These are phyloP conservation scores for Neotragus pygmaeus DNA, from an alignment of 2,113 vertebrate genomes.

Conservation along the genomic window DNA sequence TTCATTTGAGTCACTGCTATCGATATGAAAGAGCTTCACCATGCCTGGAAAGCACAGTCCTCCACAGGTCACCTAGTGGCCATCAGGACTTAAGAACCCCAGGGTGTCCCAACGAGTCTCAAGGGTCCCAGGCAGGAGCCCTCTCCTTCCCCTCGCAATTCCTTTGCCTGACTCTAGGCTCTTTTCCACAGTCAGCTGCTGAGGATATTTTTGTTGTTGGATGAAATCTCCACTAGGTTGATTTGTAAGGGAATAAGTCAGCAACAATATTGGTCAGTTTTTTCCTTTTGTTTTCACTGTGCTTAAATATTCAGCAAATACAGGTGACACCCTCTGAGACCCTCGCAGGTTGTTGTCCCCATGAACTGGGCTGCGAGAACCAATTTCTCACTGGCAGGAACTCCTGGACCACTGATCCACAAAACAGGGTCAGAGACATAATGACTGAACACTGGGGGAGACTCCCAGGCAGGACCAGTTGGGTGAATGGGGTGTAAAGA, in stretches of 20 bases:
- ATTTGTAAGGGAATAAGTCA: not conserved
- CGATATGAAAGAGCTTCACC: not conserved
- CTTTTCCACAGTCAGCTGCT: not conserved
- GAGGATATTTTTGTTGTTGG: no score
- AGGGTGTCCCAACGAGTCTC: not conserved
- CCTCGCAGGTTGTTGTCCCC: not conserved
- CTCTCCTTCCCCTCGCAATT: not conserved
- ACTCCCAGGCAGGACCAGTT: not conserved
- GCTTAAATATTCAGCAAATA: not conserved
- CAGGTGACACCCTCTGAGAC: not conserved
- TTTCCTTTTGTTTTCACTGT: not conserved
- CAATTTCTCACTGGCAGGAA: not conserved
- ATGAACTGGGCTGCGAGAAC: not conserved
- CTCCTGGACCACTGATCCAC: not conserved
- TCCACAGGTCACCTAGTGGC: not conserved
- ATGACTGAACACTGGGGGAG: rapidly evolving
- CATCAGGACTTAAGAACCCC: no score
- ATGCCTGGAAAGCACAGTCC: not conserved
- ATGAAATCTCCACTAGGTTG: not conserved
- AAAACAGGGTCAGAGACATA: not conserved
- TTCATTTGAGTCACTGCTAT: not conserved
- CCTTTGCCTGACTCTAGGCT: not conserved
- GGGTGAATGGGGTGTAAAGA: rapidly evolving
- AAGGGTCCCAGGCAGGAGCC: not conserved
- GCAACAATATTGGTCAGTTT: not conserved